A percentile compares a stretch with the other conserved stretches of the same genome.
Evolutionary conservation across 2,113 vertebrate genomes (phyloP).

Genomic region (Malaclemys terrapin): DNA sequence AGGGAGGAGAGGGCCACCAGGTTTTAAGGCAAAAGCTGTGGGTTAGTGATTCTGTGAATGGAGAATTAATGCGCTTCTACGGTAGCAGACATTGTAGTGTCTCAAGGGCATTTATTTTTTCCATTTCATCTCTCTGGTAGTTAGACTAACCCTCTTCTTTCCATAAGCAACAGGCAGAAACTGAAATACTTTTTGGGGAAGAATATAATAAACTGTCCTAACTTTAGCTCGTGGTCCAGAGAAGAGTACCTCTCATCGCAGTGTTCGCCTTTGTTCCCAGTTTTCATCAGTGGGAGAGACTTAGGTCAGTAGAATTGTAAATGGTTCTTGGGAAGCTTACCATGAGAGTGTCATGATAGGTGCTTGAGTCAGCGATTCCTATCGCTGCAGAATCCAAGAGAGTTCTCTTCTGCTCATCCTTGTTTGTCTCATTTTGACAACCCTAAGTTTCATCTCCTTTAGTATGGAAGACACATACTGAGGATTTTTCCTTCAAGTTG

Average conservation of each 20-base stretch:
- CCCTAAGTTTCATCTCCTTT: not conserved
- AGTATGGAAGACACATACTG: not conserved
- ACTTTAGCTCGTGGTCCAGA: not conserved
- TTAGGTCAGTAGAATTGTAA: not conserved
- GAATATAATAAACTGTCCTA: not conserved
- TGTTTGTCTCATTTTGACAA: not conserved
- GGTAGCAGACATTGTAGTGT: not conserved
- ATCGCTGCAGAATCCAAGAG: not conserved
- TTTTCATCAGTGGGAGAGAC: not conserved
- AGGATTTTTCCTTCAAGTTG: constrained; percentile 16
- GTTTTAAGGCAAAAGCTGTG: not conserved
- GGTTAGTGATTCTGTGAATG: not conserved
- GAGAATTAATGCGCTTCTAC: not conserved
- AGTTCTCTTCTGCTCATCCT: not conserved
- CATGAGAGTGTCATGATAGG: constrained; percentile 5
- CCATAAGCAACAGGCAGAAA: too few species aligned
- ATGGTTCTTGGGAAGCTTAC: constrained; percentile 8
- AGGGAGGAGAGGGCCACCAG: not conserved
- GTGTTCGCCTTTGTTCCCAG: not conserved
- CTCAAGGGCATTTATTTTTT: not conserved
- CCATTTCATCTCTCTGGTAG: not conserved
- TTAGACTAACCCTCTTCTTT: accelerated
- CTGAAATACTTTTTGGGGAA: not conserved
- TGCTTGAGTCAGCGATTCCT: not conserved
- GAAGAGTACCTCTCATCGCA: not conserved